These are phyloP conservation scores for Athene noctua DNA, from an alignment of 2,113 vertebrate genomes.

Conservation along the genomic window DNA sequence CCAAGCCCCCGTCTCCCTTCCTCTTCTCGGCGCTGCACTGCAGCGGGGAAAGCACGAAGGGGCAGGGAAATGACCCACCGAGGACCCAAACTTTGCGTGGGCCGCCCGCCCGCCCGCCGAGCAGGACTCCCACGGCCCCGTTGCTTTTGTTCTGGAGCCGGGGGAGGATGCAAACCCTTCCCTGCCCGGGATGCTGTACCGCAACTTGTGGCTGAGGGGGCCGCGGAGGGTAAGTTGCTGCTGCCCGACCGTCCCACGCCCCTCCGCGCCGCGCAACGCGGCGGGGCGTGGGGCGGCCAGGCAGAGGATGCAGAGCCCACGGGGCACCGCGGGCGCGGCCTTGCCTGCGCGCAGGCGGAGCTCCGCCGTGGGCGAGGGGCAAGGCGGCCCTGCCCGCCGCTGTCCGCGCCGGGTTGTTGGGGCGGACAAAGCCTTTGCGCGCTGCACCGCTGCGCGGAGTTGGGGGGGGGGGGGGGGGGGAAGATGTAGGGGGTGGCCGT, in stretches of 20 bases:
- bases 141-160: not conserved
- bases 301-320: not conserved
- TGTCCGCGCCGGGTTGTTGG: not conserved
- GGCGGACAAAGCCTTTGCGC: not conserved
- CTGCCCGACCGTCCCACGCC: not conserved
- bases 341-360: too few relatives aligned
- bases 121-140: not conserved
- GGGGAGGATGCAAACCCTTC: not conserved
- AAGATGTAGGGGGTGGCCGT: too few relatives aligned
- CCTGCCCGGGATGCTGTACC: not conserved
- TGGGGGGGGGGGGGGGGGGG: too few relatives aligned
- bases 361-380: too few relatives aligned
- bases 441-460: not conserved
- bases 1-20: not conserved
- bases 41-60: not conserved
- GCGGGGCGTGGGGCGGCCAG: not conserved
- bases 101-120: not conserved
- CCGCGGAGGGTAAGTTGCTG: not conserved
- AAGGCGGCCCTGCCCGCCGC: too few relatives aligned
- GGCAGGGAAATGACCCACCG: not conserved
- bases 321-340: not conserved
- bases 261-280: too few relatives aligned
- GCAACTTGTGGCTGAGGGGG: not conserved
- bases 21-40: not conserved
- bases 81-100: not conserved